A percentile compares a stretch with the other conserved stretches of the same genome.
Conservation (phyloP, 2,888 invertebrate species). For the Trichacis sp. region DNA sequence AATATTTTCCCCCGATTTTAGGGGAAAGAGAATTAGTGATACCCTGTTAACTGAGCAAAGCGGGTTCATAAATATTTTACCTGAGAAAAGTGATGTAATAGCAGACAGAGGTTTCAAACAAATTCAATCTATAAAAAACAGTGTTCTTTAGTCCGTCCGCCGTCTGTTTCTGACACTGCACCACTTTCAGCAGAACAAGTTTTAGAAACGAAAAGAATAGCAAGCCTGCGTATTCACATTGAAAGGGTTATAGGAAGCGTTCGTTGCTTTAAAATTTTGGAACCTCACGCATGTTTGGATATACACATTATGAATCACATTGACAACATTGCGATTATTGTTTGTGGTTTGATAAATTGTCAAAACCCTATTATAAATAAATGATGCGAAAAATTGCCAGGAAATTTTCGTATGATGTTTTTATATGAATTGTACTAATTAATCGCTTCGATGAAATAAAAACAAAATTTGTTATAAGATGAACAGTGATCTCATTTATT, state of each 20-base stretch:
- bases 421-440: not conserved
- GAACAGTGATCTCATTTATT: too few relatives aligned
- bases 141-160: constrained; percentile 29
- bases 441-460: not conserved
- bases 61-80: constrained; percentile 24
- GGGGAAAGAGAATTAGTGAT: constrained; percentile 42
- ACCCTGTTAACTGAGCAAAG: constrained; percentile 24
- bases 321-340: constrained; percentile 34
- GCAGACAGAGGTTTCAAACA: constrained; percentile 42
- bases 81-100: constrained; percentile 25
- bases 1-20: too few relatives aligned
- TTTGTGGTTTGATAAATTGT: constrained; percentile 40
- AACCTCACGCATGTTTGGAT: constrained; percentile 35
- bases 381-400: constrained; percentile 1
- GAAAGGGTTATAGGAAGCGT: constrained; percentile 46
- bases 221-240: constrained; percentile 43
- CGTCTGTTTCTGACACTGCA: constrained; percentile 23
- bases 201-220: constrained; percentile 39
- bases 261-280: constrained; percentile 39
- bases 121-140: constrained; percentile 26
- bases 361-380: constrained; percentile 34
- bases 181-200: constrained; percentile 17
- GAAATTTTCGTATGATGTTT: not conserved
- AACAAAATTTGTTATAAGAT: too few relatives aligned
- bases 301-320: constrained; percentile 2